Evolutionary conservation across 2,888 invertebrate genomes (phyloP).

Genomic region (Branchellion lobata): DNA sequence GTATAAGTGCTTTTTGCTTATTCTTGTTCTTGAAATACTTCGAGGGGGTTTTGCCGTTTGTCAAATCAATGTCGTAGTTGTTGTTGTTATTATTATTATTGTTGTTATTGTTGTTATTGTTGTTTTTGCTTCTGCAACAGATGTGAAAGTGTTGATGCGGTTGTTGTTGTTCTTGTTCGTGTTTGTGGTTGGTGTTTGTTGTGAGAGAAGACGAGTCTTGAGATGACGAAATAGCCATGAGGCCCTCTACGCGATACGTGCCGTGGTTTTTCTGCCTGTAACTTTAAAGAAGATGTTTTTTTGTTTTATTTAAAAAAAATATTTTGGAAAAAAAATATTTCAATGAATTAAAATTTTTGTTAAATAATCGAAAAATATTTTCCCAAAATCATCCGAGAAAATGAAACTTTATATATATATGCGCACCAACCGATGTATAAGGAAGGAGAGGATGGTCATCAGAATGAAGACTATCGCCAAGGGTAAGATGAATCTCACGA

Average conservation of each 20-base stretch:
- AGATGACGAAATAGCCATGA: not conserved
- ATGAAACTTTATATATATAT: too few species aligned
- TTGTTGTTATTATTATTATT: not conserved
- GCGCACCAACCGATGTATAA: not conserved
- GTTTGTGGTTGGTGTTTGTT: not conserved
- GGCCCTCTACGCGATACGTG: not conserved
- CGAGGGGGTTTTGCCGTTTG: not conserved
- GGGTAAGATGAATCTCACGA: conserved; percentile 1
- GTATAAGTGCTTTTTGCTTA: not conserved
- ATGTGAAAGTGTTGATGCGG: conserved; percentile 1
- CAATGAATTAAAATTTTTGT: not conserved
- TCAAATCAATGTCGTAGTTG: conserved; percentile 2
- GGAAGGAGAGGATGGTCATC: not conserved
- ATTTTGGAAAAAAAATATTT: too few species aligned
- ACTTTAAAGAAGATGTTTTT: conserved; percentile 1
- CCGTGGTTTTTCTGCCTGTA: conserved; percentile 1
- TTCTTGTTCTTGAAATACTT: not conserved
- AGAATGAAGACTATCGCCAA: not conserved
- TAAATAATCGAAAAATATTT: too few species aligned
- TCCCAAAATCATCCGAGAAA: too few species aligned
- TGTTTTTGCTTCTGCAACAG: conserved; percentile 18
- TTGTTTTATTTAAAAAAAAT: too few species aligned
- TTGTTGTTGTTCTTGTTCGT: too few species aligned
- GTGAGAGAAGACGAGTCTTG: not conserved
- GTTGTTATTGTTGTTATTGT: not conserved